phyloP scores from a whole-genome alignment of 2,113 vertebrate species.

The Piaya cayana region DNA sequence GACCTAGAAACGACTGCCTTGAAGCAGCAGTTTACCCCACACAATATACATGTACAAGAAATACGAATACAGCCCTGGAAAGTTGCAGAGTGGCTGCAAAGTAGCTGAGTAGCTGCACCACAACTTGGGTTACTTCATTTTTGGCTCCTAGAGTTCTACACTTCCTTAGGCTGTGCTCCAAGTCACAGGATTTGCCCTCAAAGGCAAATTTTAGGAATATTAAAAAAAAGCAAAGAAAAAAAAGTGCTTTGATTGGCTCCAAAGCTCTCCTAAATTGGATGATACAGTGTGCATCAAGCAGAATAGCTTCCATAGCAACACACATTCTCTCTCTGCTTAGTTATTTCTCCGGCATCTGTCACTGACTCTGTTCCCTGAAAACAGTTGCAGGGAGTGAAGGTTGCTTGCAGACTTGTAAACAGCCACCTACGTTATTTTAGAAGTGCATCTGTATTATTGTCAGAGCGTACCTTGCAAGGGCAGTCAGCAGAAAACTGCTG shows the following conservation, averaged over 20 bases:
- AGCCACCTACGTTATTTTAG: not conserved
- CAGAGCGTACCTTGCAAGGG: not conserved
- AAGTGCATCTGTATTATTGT: not conserved
- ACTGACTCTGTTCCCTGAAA: slow-evolving; percentile 5
- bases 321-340: not conserved
- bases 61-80: not conserved
- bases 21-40: not conserved
- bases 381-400: not conserved
- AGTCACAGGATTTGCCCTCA: slow-evolving; percentile 6
- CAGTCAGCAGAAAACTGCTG: not conserved
- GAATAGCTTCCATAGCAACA: slow-evolving; percentile 69
- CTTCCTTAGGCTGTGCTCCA: not conserved
- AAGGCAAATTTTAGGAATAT: not conserved
- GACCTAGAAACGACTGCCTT: not conserved
- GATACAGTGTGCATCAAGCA: slow-evolving; percentile 2
- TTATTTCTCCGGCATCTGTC: slow-evolving; percentile 60
- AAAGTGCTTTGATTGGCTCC: not conserved
- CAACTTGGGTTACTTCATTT: not conserved
- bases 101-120: not conserved
- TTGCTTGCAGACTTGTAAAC: slow-evolving; percentile 2
- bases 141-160: not conserved
- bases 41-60: not conserved
- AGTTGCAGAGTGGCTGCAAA: not conserved
- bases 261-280: slow-evolving; percentile 29
- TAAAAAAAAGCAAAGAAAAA: too few species aligned